phyloP scores from a whole-genome alignment of 1,140 invertebrate species.

The Zaprionus nigranus region DNA sequence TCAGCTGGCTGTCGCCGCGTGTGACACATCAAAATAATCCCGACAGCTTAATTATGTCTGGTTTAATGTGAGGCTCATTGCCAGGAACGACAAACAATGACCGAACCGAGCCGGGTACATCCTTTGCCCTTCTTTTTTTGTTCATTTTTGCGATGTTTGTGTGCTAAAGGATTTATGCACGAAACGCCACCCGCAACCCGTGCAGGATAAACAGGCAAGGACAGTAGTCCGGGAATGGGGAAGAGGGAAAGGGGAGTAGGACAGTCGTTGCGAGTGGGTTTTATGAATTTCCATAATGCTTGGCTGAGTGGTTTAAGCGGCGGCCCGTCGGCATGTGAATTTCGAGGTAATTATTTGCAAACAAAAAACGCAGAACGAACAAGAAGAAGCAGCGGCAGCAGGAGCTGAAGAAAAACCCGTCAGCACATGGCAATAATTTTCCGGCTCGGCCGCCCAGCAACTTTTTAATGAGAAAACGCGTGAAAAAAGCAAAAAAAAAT shows the following conservation, averaged over 20 bases:
- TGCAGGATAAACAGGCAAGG: constrained; percentile 49
- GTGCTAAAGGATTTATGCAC: constrained; percentile 76
- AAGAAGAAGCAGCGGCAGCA: background rate
- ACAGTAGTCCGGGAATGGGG: background rate
- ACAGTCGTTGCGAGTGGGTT: constrained; percentile 28
- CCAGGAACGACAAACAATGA: constrained; percentile 67
- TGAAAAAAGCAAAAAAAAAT: constrained; percentile 29
- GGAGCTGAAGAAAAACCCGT: constrained; percentile 39
- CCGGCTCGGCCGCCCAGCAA: constrained; percentile 27
- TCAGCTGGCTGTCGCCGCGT: constrained; percentile 74
- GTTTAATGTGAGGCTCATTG: constrained; percentile 70
- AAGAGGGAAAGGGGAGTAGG: background rate
- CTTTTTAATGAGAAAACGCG: constrained; percentile 75
- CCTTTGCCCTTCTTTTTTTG: constrained; percentile 46
- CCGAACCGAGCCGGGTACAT: constrained; percentile 65
- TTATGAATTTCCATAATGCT: constrained; percentile 81
- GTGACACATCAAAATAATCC: constrained; percentile 84
- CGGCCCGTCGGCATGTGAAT: constrained; percentile 45
- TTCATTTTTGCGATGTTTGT: constrained; percentile 21
- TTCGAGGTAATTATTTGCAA: constrained; percentile 77
- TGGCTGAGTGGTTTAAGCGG: constrained; percentile 76
- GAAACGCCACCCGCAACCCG: constrained; percentile 72
- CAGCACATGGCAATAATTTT: constrained; percentile 71
- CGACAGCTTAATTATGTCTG: constrained; percentile 81
- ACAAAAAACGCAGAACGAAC: constrained; percentile 37